Evolutionary conservation across 2,113 vertebrate species (phyloP).

Genomic region (Phalacrocorax carbo): DNA sequence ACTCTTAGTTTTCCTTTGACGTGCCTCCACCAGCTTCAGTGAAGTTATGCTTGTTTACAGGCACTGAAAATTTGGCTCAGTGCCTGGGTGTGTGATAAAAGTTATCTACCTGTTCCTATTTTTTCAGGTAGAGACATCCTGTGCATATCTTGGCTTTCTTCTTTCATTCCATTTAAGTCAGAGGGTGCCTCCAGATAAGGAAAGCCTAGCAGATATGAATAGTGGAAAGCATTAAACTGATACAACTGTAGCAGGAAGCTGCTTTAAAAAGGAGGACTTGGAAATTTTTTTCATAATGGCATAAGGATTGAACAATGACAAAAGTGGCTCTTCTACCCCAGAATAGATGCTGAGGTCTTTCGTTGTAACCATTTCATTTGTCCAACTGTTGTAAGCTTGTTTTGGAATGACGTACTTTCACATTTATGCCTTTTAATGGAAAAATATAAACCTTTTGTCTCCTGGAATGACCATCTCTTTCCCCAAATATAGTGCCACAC

Average conservation of each 20-base stretch:
- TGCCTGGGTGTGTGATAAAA: background rate
- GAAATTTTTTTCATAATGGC: background rate
- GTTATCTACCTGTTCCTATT: slow-evolving; percentile 36
- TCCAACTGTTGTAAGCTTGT: background rate
- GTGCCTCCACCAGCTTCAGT: background rate
- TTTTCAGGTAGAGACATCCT: slow-evolving; percentile 41
- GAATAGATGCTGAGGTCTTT: background rate
- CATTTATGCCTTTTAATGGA: background rate
- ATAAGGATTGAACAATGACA: background rate
- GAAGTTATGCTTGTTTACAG: background rate
- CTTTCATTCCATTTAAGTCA: slow-evolving; percentile 9
- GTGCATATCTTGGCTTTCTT: slow-evolving; percentile 16
- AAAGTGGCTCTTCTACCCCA: background rate
- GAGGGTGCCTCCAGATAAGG: background rate
- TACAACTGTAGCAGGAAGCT: background rate
- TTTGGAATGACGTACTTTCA: background rate
- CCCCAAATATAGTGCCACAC: fast-evolving
- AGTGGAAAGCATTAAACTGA: background rate
- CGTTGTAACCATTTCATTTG: background rate
- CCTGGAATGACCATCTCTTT: background rate
- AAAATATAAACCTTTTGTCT: background rate
- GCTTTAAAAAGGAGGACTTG: background rate
- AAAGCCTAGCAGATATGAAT: background rate
- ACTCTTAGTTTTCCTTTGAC: background rate
- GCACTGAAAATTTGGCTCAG: background rate